Percentiles rank a stretch among this genome's conserved stretches.
phyloP scores from a whole-genome alignment of 2,113 vertebrate species.

The Myrmophylax atrothorax region DNA sequence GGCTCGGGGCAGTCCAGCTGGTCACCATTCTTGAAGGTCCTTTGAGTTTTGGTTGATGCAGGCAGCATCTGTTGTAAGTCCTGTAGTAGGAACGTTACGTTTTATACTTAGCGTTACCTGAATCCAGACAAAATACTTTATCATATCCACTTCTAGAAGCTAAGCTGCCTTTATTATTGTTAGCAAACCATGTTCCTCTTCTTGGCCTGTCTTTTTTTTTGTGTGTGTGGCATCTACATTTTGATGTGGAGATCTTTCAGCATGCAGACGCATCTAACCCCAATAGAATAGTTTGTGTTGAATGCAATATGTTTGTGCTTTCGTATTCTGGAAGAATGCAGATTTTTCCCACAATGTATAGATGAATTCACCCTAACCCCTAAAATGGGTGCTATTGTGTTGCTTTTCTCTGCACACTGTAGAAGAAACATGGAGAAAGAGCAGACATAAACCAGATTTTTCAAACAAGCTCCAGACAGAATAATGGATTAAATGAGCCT shows the following conservation, averaged over 20 bases:
- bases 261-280: not conserved
- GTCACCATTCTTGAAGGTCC: not conserved
- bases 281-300: not conserved
- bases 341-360: not conserved
- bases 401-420: not conserved
- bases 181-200: slow-evolving; percentile 11
- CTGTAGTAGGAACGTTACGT: not conserved
- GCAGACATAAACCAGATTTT: not conserved
- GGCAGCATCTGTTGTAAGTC: not conserved
- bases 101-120: not conserved
- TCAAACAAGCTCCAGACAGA: not conserved
- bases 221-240: not conserved
- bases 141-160: not conserved
- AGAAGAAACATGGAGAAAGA: not conserved
- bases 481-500: not conserved
- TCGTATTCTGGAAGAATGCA: not conserved
- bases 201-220: not conserved
- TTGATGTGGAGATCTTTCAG: not conserved
- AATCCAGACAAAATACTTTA: not conserved
- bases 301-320: not conserved
- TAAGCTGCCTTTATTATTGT: not conserved
- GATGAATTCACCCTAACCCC: not conserved
- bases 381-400: not conserved
- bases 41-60: not conserved
- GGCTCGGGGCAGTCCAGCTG: not conserved